Base-by-base conservation (phyloP, 2,113 vertebrate genomes). In the Nothocercus nigrocapillus region DNA sequence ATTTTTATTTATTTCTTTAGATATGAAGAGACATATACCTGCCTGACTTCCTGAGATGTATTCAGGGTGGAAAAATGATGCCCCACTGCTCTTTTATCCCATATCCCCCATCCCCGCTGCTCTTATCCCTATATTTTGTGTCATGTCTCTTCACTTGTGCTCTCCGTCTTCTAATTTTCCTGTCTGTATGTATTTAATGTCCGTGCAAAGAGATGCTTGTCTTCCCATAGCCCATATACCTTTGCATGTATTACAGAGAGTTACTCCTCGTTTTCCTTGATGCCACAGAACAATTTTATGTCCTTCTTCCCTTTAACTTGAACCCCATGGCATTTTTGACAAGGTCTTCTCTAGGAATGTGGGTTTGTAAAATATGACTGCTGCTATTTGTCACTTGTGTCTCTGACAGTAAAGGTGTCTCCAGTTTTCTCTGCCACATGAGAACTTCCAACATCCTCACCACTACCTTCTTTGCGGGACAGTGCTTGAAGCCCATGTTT, bases 141-240 rank as follows among this genome's bases (percentile, higher is more conserved):
- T 73, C 63, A 45, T 14, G 22, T 51, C 18, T 22, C 45, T 62
- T 88, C 11, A 4, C 34, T 69, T 21, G 15, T 62, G 34, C 15
- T 58, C 18, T 82, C 19, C 19, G 21, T 25, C 13, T 38, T 10
- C 13, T 40, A n/a, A 32, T 69, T 28, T 36, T 36, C 19, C 4
- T 13, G n/a, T 4, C 76, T 90, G 62, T 58, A 32, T 0, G 0
- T 42, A 14, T 12, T 56, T 56, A 56, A n/a, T 66, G 63, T 75
- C 88, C 47, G 14, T 59, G 6, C 1, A 59, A 82, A 88, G 70
- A 73, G 36, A 27, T 45, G 32, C 82, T 3, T 7, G 36, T 90
- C 54, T 51, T 95, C 59, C 38, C 42, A 70, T 61, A 63, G 61
- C 45, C 34, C 54, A 45, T 2, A 0, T 84, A 32, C 34, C 45